phyloP scores from a whole-genome alignment of 2,888 invertebrate genomes.

The Campopleginae sp. region DNA sequence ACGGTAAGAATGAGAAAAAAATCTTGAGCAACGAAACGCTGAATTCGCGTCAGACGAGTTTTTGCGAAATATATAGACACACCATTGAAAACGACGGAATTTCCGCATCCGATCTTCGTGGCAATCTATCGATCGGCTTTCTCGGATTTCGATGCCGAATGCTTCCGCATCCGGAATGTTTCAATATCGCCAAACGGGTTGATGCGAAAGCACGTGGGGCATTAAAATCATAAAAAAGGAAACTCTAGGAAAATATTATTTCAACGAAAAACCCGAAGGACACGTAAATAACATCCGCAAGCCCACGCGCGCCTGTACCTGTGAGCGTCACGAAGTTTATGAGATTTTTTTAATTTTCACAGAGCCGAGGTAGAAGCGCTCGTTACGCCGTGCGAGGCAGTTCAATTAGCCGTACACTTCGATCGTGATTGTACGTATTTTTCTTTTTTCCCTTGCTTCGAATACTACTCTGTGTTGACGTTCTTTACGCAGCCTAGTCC shows the following conservation, averaged over 20 bases:
- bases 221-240: neutral
- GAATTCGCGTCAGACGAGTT: neutral
- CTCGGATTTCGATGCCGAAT: neutral
- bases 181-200: neutral
- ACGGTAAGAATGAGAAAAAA: neutral
- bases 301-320: neutral
- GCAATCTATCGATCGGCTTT: neutral
- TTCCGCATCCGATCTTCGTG: neutral
- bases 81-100: neutral
- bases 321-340: constrained; percentile 47
- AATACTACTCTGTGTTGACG: neutral
- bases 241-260: neutral
- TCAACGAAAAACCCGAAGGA: constrained; percentile 1
- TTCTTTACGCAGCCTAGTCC: constrained; percentile 8
- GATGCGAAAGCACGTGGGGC: constrained; percentile 2
- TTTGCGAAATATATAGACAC: constrained; percentile 18
- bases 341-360: constrained; percentile 56
- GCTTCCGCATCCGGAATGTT: neutral
- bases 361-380: constrained; percentile 15
- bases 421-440: constrained; percentile 32
- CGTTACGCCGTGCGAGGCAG: constrained; percentile 50
- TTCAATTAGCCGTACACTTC: constrained; percentile 60
- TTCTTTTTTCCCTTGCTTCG: constrained; percentile 1
- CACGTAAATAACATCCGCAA: neutral
- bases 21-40: neutral